Base-by-base conservation (phyloP, 1,140 invertebrate species). In the Melitaea cinxia region DNA sequence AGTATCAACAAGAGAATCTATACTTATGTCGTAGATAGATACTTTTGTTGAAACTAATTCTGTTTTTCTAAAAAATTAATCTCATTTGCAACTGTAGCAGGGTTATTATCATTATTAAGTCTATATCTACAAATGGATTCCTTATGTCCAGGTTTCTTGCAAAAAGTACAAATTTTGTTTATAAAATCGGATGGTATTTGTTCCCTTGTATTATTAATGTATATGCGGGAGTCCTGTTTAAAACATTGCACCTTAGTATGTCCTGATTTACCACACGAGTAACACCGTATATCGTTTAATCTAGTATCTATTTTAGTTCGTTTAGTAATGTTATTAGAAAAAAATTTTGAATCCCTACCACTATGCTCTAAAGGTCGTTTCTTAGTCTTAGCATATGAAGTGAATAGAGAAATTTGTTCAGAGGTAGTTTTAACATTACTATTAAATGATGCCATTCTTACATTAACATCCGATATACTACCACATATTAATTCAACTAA, bases 401-500 rank as follows among this genome's bases (percentile, higher is more conserved):
- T 54, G 50, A 65, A 63, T 19, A 73, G 35, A 9, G 63, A 15
- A 14, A 72, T 72, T 14, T 69, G 49, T 33, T 58, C 57, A 10
- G 65, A 15, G 5, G 58, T 70, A 26, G 64, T 64, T 12, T 17
- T 64, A 53, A 67, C 68, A 54, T 7, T n/a, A 17, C 64, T 75
- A 50, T 72, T 72, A 5, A 68, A 52, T 7, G 58, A 56, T 1
- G 73, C 70, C 67, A 72, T 72, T 52, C 52, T 58, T 2, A 76
- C 65, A 42, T 63, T 60, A 39, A 63, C 52, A n/a, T 75, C 74
- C 4, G 2, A 14, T 33, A 76, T 65, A 23, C 70, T 10, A 12
- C 74, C 71, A 56, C 68, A 77, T 12, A 77, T 19, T 23, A 77
- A 28, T 49, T 77, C 71, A 4, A 73, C 33, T 12, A 71, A 35